phyloP scores from a whole-genome alignment of 2,113 vertebrate genomes.

The Carettochelys insculpta region DNA sequence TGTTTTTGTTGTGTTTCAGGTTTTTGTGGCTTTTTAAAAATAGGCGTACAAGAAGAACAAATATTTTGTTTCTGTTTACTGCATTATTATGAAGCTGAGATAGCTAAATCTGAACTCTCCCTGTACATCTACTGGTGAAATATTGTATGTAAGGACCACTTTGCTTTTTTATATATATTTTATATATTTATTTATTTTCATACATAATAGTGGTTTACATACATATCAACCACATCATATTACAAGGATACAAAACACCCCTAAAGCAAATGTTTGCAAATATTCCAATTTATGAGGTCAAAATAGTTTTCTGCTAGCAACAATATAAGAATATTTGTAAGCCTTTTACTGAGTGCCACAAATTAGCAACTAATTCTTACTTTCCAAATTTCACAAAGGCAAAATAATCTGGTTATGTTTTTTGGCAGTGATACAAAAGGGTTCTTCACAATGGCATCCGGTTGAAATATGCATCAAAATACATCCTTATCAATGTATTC shows the following conservation, averaged over 20 bases:
- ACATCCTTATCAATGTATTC: slow-evolving; percentile 36
- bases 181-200: no score
- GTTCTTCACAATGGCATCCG: not conserved
- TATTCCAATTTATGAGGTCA: not conserved
- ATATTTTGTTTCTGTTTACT: not conserved
- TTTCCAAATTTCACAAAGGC: slow-evolving; percentile 26
- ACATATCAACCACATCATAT: not conserved
- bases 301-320: not conserved
- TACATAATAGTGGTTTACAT: slow-evolving; percentile 19
- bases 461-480: slow-evolving; percentile 45
- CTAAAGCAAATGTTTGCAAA: not conserved
- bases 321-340: not conserved
- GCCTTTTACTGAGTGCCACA: not conserved
- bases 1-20: not conserved
- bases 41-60: not conserved
- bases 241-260: not conserved
- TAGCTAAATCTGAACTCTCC: not conserved
- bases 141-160: not conserved
- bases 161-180: slow-evolving; percentile 42
- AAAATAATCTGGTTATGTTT: slow-evolving; percentile 18
- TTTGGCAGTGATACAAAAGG: not conserved
- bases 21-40: not conserved
- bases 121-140: not conserved
- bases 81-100: not conserved
- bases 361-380: slow-evolving; percentile 32